Percentiles rank a stretch among this genome's conserved stretches.
Conservation (phyloP, 2,113 vertebrate species). For the Miniopterus natalensis region DNA sequence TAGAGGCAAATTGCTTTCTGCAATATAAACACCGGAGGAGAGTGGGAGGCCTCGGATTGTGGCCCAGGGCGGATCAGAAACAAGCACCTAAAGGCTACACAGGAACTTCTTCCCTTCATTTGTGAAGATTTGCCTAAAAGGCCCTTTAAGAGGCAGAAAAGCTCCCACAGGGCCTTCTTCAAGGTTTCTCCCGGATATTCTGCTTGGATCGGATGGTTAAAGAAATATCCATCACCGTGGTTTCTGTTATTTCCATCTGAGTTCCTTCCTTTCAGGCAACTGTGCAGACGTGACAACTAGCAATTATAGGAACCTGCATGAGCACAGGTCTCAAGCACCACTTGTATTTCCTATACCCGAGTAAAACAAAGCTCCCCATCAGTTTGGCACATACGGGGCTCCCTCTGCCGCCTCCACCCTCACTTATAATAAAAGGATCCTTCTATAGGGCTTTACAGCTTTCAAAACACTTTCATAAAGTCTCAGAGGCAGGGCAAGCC, state of each 20-base stretch:
- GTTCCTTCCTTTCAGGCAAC: constrained; percentile 23
- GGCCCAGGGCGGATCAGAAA: background rate
- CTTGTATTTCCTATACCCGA: background rate
- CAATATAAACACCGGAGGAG: background rate
- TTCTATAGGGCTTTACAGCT: background rate
- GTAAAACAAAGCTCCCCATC: constrained; percentile 25
- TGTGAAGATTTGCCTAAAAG: background rate
- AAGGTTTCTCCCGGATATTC: background rate
- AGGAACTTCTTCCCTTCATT: background rate
- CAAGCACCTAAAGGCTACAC: background rate
- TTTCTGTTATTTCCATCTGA: background rate
- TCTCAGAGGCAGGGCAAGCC: background rate
- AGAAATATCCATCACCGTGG: background rate
- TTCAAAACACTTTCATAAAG: background rate
- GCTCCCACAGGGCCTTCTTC: background rate
- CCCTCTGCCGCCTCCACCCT: background rate
- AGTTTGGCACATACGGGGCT: background rate
- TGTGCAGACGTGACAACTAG: constrained; percentile 33
- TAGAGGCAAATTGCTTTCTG: background rate
- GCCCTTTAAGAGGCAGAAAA: background rate
- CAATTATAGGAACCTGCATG: background rate
- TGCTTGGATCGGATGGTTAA: background rate
- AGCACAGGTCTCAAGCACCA: background rate
- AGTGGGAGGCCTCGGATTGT: background rate
- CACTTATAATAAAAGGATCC: constrained; percentile 28